Percentiles rank a stretch among this genome's conserved stretches.
phyloP scores from a whole-genome alignment of 1,140 invertebrate species.

The Planococcus citri region DNA sequence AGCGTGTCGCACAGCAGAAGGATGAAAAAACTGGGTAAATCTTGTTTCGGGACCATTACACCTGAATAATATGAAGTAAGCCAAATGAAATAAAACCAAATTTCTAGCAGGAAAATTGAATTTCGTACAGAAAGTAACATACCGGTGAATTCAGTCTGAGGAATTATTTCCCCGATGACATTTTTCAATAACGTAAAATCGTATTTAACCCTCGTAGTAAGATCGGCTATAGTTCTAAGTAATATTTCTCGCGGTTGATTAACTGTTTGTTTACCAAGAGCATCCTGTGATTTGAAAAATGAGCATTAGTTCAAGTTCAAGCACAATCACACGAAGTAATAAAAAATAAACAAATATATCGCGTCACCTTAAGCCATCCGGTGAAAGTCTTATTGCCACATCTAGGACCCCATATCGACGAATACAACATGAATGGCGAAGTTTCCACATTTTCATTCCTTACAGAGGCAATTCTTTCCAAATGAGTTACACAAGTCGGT shows the following conservation, averaged over 20 bases:
- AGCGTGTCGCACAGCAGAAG: slow-evolving; percentile 52
- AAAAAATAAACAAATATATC: not conserved
- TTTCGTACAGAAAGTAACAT: not conserved
- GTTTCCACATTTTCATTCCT: slow-evolving; percentile 37
- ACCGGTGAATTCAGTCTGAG: slow-evolving; percentile 32
- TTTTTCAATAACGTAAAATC: slow-evolving; percentile 56
- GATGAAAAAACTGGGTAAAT: slow-evolving; percentile 50
- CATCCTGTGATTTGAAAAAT: slow-evolving; percentile 46
- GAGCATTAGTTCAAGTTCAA: not conserved
- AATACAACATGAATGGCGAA: slow-evolving; percentile 49
- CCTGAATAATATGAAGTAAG: not conserved
- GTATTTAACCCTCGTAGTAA: slow-evolving; percentile 50
- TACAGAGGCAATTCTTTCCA: slow-evolving; percentile 53
- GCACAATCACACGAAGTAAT: no score
- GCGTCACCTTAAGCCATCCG: slow-evolving; percentile 54
- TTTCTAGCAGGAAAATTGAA: no score
- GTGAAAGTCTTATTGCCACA: slow-evolving; percentile 57
- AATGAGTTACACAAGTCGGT: slow-evolving; percentile 75
- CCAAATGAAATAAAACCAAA: not conserved
- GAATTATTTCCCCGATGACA: slow-evolving; percentile 49
- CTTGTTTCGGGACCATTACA: slow-evolving; percentile 38
- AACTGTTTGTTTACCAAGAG: slow-evolving; percentile 78
- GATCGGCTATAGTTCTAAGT: slow-evolving; percentile 52
- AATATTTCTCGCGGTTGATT: slow-evolving; percentile 67
- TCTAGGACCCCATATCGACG: slow-evolving; percentile 58